Percentiles rank a stretch among this genome's conserved stretches.
phyloP scores from a whole-genome alignment of 2,113 vertebrate genomes.

The Pedionomus torquatus region DNA sequence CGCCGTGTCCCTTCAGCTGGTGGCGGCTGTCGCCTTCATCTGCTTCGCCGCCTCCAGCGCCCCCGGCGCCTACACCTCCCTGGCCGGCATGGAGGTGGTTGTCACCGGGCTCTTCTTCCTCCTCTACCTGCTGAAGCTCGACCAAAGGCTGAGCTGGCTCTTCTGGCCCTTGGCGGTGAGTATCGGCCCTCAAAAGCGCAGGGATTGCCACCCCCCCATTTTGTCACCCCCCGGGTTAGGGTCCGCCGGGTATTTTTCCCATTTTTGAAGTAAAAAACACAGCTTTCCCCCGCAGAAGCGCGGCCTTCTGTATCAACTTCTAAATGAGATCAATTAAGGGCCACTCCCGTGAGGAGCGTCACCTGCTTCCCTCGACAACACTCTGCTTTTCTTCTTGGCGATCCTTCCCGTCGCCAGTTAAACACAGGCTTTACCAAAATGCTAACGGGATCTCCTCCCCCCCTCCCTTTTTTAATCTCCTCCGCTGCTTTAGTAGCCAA shows the following conservation, averaged over 20 bases:
- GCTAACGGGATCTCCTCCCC: background rate
- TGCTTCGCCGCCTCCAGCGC: slow-evolving; percentile 67
- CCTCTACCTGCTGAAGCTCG: slow-evolving; percentile 81
- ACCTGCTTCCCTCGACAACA: fast-evolving
- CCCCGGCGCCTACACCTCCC: slow-evolving; percentile 63
- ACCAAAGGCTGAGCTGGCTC: slow-evolving; percentile 70
- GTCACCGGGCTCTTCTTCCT: slow-evolving; percentile 73
- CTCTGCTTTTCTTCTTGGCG: background rate
- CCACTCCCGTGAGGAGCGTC: fast-evolving
- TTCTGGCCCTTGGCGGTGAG: slow-evolving; percentile 89
- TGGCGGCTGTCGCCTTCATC: slow-evolving; percentile 60
- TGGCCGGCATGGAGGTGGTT: slow-evolving; percentile 75
- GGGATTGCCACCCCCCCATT: fast-evolving
- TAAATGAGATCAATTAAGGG: fast-evolving
- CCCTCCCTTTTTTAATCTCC: fast-evolving
- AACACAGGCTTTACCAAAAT: fast-evolving
- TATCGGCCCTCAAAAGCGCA: background rate
- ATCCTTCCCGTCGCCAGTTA: background rate
- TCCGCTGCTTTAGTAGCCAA: background rate
- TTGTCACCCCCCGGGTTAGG: fast-evolving
- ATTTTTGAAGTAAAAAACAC: background rate
- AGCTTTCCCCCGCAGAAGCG: fast-evolving
- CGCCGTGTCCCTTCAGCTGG: slow-evolving; percentile 70
- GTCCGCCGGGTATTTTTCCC: background rate
- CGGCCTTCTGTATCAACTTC: fast-evolving